Evolutionary conservation across 1,140 invertebrate species (phyloP).

Genomic region (Drosophila sechellia): DNA sequence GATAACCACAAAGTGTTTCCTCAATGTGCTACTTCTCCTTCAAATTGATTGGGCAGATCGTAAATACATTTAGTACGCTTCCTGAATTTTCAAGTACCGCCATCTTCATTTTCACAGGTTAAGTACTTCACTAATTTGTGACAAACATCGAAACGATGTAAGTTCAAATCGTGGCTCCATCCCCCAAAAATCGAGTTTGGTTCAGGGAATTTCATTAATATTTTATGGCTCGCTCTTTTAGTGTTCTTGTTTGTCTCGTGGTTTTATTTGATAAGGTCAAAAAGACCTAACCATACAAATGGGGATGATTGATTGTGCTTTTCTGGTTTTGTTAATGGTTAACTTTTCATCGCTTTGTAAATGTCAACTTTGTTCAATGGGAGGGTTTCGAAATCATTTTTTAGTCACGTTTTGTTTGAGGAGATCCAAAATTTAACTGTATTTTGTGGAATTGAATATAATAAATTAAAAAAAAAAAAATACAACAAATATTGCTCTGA

Average conservation of each 20-base stretch:
- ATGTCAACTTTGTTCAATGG: conserved; percentile 53
- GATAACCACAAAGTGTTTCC: conserved; percentile 28
- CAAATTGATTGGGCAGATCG: conserved; percentile 35
- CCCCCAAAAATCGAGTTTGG: background rate
- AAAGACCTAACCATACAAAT: conserved; percentile 33
- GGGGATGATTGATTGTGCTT: conserved; percentile 41
- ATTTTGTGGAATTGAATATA: background rate
- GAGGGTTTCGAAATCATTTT: conserved; percentile 12
- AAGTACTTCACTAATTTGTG: conserved; percentile 41
- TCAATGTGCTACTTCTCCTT: background rate
- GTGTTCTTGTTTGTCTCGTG: conserved; percentile 19
- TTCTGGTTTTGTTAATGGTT: conserved; percentile 45
- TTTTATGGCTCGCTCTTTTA: conserved; percentile 19
- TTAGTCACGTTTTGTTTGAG: conserved; percentile 13
- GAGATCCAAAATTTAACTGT: background rate
- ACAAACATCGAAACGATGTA: conserved; percentile 21
- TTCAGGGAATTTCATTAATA: conserved; percentile 21
- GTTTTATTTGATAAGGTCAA: conserved; percentile 15
- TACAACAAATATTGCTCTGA: background rate
- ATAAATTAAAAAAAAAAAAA: background rate
- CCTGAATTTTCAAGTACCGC: conserved; percentile 31
- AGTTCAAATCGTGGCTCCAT: conserved; percentile 8
- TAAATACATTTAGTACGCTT: conserved; percentile 30
- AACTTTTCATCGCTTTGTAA: conserved; percentile 51
- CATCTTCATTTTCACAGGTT: background rate